Conservation (phyloP, 2,888 invertebrate genomes). For the Tachina grossa region DNA sequence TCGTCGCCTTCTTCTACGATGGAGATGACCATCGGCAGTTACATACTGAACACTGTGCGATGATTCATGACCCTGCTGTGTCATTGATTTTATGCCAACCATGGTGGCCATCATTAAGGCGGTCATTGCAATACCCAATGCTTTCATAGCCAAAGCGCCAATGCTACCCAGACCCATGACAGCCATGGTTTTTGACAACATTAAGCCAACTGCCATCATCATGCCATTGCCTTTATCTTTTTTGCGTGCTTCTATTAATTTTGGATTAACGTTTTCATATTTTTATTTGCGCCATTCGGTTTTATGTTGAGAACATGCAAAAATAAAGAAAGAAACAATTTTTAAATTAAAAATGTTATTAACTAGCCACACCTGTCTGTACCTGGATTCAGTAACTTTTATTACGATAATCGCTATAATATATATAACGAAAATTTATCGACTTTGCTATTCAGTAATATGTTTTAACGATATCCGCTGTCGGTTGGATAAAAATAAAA, state of each 20-base stretch:
- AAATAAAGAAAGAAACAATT: neutral
- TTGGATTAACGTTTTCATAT: neutral
- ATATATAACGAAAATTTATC: too few relatives aligned
- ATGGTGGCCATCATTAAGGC: constrained; percentile 90
- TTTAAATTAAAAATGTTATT: too few relatives aligned
- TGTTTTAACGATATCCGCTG: too few relatives aligned
- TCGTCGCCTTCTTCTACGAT: constrained; percentile 76
- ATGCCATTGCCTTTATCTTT: constrained; percentile 85
- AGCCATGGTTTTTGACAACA: constrained; percentile 91
- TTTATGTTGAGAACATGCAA: constrained; percentile 11
- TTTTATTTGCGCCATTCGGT: neutral
- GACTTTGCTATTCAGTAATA: too few relatives aligned
- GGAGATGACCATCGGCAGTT: constrained; percentile 80
- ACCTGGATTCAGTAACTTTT: too few relatives aligned
- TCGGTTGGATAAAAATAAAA: too few relatives aligned
- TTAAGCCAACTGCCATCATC: constrained; percentile 85
- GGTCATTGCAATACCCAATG: constrained; percentile 87
- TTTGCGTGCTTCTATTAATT: constrained; percentile 84
- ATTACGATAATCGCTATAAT: too few relatives aligned
- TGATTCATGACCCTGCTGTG: constrained; percentile 84
- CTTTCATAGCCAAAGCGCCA: constrained; percentile 91
- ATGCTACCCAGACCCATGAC: constrained; percentile 90
- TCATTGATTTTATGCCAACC: constrained; percentile 88
- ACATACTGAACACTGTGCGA: constrained; percentile 84
- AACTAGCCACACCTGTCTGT: too few relatives aligned